Evolutionary conservation across 2,888 invertebrate species (phyloP).

Genomic region (Phaedon cochleariae): DNA sequence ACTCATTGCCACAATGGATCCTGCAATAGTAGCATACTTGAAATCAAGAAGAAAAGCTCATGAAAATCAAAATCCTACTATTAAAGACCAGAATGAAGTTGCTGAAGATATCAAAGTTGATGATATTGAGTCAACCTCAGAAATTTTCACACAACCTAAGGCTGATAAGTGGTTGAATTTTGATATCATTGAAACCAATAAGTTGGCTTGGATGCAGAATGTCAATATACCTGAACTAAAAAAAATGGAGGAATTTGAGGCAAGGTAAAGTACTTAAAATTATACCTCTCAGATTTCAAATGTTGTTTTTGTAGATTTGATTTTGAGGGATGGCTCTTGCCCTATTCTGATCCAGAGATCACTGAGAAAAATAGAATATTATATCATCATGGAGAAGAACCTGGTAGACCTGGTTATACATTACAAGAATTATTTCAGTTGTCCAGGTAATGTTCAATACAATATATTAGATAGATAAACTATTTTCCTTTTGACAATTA

Average conservation of each 20-base stretch:
- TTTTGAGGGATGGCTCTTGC: constrained; percentile 80
- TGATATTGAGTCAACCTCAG: constrained; percentile 64
- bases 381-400: constrained; percentile 94
- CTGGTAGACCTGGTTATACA: constrained; percentile 89
- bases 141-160: constrained; percentile 69
- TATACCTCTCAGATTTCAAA: background rate
- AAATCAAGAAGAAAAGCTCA: constrained; percentile 60
- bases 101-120: constrained; percentile 53
- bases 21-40: constrained; percentile 74
- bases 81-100: constrained; percentile 58
- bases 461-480: too few species aligned
- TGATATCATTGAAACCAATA: constrained; percentile 84
- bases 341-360: constrained; percentile 73
- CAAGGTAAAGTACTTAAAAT: constrained; percentile 60
- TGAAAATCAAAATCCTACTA: constrained; percentile 47
- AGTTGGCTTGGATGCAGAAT: constrained; percentile 87
- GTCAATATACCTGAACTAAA: constrained; percentile 67
- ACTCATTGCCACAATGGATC: constrained; percentile 71
- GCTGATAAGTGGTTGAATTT: constrained; percentile 84
- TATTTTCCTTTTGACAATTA: too few species aligned
- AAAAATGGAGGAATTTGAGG: constrained; percentile 74
- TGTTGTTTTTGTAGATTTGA: constrained; percentile 69
- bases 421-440: constrained; percentile 87
- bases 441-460: constrained; percentile 64
- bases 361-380: constrained; percentile 71